These are phyloP conservation scores for Hirtodrosophila alboralis DNA, from an alignment of 2,888 invertebrate species.

Conservation along the genomic window DNA sequence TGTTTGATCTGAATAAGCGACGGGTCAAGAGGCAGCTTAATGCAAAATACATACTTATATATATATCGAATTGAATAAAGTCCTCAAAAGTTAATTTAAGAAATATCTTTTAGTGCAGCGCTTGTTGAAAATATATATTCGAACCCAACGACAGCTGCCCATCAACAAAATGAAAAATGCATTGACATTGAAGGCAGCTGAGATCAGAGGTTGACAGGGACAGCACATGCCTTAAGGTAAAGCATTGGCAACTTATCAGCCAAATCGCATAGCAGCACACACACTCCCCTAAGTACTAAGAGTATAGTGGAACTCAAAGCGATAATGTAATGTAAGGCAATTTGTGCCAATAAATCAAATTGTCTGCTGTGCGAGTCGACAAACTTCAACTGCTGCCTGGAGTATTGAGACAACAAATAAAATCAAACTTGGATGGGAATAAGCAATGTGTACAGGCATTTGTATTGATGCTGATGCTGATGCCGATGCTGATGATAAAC, in stretches of 20 bases:
- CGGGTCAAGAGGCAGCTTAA: conserved; percentile 14
- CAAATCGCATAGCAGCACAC: conserved; percentile 18
- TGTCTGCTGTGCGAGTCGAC: conserved; percentile 48
- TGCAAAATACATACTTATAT: conserved; percentile 32
- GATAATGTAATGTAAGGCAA: conserved; percentile 74
- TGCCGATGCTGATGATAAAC: conserved; percentile 66
- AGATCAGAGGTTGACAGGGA: conserved; percentile 1
- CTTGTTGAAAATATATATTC: neutral
- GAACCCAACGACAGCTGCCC: conserved; percentile 25
- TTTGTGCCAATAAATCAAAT: conserved; percentile 77
- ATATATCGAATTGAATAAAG: conserved; percentile 43
- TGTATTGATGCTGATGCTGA: conserved; percentile 52
- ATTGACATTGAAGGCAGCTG: conserved; percentile 19
- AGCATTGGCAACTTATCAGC: conserved; percentile 38
- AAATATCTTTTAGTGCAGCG: conserved; percentile 40
- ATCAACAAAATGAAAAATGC: conserved; percentile 68
- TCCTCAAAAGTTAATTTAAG: conserved; percentile 36
- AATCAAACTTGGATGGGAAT: conserved; percentile 63
- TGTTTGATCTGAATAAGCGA: no score
- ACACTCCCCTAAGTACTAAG: conserved; percentile 26
- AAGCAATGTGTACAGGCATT: conserved; percentile 56
- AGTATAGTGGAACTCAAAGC: conserved; percentile 53
- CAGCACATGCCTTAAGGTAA: conserved; percentile 39
- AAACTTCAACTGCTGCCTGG: conserved; percentile 26
- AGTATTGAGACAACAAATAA: conserved; percentile 35